phyloP scores from a whole-genome alignment of 2,888 invertebrate species.

The Lobophora halterata region DNA sequence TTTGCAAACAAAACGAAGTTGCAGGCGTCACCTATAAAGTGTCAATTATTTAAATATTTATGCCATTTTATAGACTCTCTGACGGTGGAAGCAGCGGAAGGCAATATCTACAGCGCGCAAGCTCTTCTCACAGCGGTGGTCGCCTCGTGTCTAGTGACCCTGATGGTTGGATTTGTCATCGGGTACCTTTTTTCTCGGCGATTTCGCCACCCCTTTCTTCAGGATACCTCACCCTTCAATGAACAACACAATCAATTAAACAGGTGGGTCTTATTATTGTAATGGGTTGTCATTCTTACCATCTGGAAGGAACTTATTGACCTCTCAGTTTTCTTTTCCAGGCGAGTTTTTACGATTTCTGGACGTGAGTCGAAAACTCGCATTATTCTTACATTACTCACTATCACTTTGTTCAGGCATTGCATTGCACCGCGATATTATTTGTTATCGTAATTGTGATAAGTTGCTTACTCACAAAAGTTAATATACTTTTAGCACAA shows the following conservation, averaged over 20 bases:
- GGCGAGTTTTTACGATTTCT: conserved; percentile 55
- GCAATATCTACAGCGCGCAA: conserved; percentile 89
- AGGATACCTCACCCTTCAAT: conserved; percentile 87
- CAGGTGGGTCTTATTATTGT: conserved; percentile 73
- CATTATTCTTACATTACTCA: too few species aligned
- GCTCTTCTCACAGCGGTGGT: conserved; percentile 90
- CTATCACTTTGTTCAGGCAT: conserved; percentile 17
- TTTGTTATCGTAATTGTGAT: conserved; percentile 12
- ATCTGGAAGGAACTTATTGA: conserved; percentile 29
- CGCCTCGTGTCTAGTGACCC: conserved; percentile 88
- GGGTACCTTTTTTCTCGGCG: conserved; percentile 91
- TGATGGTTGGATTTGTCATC: conserved; percentile 91
- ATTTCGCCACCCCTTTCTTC: conserved; percentile 86
- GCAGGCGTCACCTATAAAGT: neutral
- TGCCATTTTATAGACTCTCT: conserved; percentile 53
- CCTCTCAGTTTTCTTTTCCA: conserved; percentile 47
- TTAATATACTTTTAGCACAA: conserved; percentile 16
- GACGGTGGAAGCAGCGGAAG: conserved; percentile 80
- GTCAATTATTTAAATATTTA: neutral
- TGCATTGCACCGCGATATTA: conserved; percentile 16
- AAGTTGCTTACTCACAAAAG: conserved; percentile 17
- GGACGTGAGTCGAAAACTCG: conserved; percentile 45
- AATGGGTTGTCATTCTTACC: too few species aligned
- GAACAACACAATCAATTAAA: conserved; percentile 90
- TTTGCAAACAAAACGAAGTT: neutral